These are phyloP conservation scores for Petroica traversi DNA, from an alignment of 2,113 vertebrate genomes.

Conservation along the genomic window DNA sequence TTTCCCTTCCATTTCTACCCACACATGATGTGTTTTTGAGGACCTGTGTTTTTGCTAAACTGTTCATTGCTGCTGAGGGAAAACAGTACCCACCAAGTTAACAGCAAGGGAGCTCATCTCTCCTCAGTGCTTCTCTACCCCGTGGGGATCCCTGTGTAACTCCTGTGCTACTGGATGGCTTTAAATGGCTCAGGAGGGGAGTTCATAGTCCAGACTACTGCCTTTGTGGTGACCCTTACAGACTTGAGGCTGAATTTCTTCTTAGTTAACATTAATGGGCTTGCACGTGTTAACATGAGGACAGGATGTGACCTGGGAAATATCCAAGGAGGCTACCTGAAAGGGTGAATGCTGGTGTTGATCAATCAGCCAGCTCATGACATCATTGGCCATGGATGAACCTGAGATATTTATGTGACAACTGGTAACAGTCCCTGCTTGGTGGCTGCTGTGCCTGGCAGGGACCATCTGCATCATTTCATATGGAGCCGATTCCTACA, in stretches of 20 bases:
- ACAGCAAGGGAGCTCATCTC: neutral
- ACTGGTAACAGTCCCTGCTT: neutral
- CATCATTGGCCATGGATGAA: rapidly evolving
- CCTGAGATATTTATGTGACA: neutral
- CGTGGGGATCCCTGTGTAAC: neutral
- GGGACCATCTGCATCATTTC: rapidly evolving
- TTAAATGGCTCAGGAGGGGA: neutral
- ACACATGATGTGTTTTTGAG: rapidly evolving
- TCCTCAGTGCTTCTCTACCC: neutral
- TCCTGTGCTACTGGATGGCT: neutral
- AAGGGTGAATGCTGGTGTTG: neutral
- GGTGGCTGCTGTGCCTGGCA: neutral
- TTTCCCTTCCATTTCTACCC: neutral
- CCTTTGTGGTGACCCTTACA: neutral
- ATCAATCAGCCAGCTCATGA: neutral
- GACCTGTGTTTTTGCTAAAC: neutral
- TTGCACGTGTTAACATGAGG: neutral
- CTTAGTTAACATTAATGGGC: neutral
- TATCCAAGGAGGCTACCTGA: rapidly evolving
- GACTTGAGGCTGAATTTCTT: neutral
- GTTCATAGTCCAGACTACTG: neutral
- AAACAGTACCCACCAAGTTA: neutral
- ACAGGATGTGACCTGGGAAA: neutral
- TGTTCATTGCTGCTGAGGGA: neutral
- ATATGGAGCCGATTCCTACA: neutral